These are phyloP conservation scores for Neolamprologus devosi DNA, from an alignment of 2,113 vertebrate species.

Conservation along the genomic window DNA sequence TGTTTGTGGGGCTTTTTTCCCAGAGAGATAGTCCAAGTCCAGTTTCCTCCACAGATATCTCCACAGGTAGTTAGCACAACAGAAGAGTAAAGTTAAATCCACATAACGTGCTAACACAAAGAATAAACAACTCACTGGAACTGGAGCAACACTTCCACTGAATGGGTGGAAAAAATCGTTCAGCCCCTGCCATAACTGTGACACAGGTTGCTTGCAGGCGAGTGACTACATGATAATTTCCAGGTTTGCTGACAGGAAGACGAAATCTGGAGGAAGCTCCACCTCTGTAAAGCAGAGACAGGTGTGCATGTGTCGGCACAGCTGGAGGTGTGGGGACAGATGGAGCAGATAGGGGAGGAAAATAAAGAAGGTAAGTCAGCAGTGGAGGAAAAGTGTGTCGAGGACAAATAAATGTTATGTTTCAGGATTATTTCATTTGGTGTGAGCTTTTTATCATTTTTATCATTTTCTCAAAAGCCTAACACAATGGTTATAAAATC, in stretches of 20 bases:
- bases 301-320: background rate
- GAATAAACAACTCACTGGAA: background rate
- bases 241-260: background rate
- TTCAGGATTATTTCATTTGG: background rate
- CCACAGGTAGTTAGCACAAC: background rate
- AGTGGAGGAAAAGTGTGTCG: background rate
- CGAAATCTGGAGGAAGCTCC: background rate
- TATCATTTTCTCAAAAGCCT: background rate
- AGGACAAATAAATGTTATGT: background rate
- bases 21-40: background rate
- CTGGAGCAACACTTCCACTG: background rate
- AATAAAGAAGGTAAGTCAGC: background rate
- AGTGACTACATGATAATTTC: background rate
- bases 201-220: background rate
- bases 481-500: background rate
- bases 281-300: background rate
- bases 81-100: background rate
- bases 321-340: background rate
- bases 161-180: background rate
- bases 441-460: background rate
- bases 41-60: background rate
- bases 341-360: background rate
- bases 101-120: background rate
- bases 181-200: background rate
- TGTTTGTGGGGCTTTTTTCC: background rate